Evolutionary conservation across 30 jellyfish, hydroid and myxozoan genomes (phyloP).

Genomic region (Aurelia aurita): DNA sequence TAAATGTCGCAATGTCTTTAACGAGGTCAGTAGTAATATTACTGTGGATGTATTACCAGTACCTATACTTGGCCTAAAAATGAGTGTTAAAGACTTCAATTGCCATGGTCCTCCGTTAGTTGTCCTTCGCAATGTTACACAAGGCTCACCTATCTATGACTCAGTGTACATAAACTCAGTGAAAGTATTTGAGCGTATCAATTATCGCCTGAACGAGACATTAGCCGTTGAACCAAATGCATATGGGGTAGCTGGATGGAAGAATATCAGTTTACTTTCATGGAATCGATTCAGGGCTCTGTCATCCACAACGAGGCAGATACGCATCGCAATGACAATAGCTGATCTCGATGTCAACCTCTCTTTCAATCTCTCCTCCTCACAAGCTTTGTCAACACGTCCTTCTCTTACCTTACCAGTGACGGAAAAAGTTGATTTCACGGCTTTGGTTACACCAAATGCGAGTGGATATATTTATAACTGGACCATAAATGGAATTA

Average conservation of each 20-base stretch:
- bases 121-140: conserved; percentile 10
- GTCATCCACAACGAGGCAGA: neutral
- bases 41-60: conserved; percentile 29
- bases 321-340: conserved; percentile 26
- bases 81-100: neutral
- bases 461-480: conserved; percentile 31
- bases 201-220: neutral
- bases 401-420: conserved; percentile 29
- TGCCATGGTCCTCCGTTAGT: conserved; percentile 26
- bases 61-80: conserved; percentile 1
- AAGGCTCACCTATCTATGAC: conserved; percentile 36
- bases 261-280: neutral
- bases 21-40: conserved; percentile 24
- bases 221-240: neutral
- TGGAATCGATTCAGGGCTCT: conserved; percentile 3
- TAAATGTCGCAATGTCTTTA: conserved; percentile 20
- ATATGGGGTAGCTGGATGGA: conserved; percentile 31
- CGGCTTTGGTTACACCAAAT: conserved; percentile 35
- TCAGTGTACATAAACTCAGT: conserved; percentile 6
- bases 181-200: neutral
- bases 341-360: neutral
- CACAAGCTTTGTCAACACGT: conserved; percentile 37
- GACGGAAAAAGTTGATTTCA: conserved; percentile 8
- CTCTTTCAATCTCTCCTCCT: conserved; percentile 43
- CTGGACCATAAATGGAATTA: conserved; percentile 15